Evolutionary conservation across 2,113 vertebrate genomes (phyloP).

Genomic region (Ornithorhynchus anatinus): DNA sequence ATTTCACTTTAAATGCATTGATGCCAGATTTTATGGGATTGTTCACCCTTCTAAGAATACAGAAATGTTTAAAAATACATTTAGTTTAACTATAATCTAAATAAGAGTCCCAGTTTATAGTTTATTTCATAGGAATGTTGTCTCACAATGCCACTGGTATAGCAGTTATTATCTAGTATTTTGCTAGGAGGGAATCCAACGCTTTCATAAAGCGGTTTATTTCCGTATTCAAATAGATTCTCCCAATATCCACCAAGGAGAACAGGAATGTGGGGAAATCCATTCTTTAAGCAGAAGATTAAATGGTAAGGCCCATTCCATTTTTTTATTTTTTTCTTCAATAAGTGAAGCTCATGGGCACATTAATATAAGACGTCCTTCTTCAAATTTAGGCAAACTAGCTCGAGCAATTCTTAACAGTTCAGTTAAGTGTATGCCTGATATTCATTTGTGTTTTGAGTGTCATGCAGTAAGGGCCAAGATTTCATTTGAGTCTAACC

Average conservation of each 20-base stretch:
- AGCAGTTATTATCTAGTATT: background rate
- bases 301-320: too few relatives aligned
- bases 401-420: too few relatives aligned
- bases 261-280: background rate
- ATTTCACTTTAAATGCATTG: slow-evolving; percentile 18
- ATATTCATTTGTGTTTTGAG: too few relatives aligned
- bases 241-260: background rate
- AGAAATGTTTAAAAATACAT: slow-evolving; percentile 7
- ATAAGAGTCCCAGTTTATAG: slow-evolving; percentile 4
- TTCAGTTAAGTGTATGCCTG: too few relatives aligned
- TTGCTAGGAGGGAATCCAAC: background rate
- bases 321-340: too few relatives aligned
- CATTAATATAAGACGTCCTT: too few relatives aligned
- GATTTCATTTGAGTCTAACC: too few relatives aligned
- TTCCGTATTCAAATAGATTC: background rate
- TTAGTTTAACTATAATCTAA: slow-evolving; percentile 23
- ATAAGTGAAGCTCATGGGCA: too few relatives aligned
- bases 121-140: background rate
- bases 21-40: background rate
- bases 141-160: background rate
- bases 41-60: slow-evolving; percentile 16
- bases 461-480: too few relatives aligned
- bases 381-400: too few relatives aligned
- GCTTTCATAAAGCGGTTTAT: background rate
- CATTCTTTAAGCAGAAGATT: background rate